Base-by-base conservation (phyloP, 2,888 invertebrate genomes). In the Eilema depressum region DNA sequence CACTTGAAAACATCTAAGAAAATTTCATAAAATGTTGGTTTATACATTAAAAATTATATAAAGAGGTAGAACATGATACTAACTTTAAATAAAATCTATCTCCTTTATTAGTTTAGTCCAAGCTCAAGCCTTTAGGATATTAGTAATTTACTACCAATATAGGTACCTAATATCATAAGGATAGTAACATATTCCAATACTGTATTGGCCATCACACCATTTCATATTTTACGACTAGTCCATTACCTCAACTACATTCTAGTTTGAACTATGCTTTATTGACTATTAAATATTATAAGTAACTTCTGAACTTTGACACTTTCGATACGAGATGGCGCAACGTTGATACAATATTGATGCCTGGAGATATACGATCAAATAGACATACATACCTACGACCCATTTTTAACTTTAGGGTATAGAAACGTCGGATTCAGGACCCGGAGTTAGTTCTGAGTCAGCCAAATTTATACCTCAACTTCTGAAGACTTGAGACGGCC, bases 251-350 rank as follows among this genome's bases (percentile, higher is more conserved):
- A 57, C 26, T 37, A 30, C 70, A 33, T 11, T 4, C 10, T 11
- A 53, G 17, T 63, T 17, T 70, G 66, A 69, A 66, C 63, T 20
- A 26, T 5, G 11, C 62, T 30, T 67, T 75, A 71, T 53, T 59
- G 62, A 69, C 71, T 74, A 72, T 53, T 72, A 68, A 78, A 78
- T 78, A 80, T 73, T 65, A 66, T 62, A 71, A 74, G 70, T 66
- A 69, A 63, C 53, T 41, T 70, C 66, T 26, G 60, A 78, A 81
- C 30, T 81, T 80, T 65, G 72, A 76, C 74, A 74, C 75, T 76
- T 76, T 57, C 59, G 59, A 66, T 76, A 74, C 68, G 25, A 47
- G 67, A 67, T 71, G 63, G 69, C 63, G 20, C 23, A 23, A 63
- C 28, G 33, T n/a, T 26, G 33, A 68, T 62, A 62, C 23, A 53